Percentiles rank a stretch among this genome's conserved stretches.
phyloP scores from a whole-genome alignment of 2,888 invertebrate genomes.

The Seladonia tumulorum region DNA sequence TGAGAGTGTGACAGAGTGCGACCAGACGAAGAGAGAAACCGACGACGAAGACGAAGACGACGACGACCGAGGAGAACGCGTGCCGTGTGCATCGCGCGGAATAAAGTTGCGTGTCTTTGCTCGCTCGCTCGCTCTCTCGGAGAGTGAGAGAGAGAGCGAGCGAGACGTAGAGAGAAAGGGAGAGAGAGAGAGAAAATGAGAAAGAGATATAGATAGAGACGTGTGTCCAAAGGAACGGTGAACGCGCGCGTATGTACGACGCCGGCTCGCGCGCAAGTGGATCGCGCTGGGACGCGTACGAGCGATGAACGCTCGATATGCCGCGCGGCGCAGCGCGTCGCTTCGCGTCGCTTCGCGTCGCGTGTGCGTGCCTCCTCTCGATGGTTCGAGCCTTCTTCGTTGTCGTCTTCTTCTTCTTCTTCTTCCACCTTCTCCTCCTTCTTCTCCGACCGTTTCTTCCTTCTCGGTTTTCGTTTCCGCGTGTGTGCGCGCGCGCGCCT shows the following conservation, averaged over 20 bases:
- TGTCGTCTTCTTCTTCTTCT: background rate
- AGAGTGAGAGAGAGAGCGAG: background rate
- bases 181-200: background rate
- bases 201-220: background rate
- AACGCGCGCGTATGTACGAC: constrained; percentile 26
- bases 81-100: constrained; percentile 8
- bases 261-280: constrained; percentile 63
- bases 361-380: constrained; percentile 41
- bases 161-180: background rate
- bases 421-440: background rate
- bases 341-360: constrained; percentile 22
- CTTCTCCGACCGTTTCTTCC: background rate
- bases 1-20: background rate
- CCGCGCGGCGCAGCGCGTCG: constrained; percentile 4
- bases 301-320: constrained; percentile 23
- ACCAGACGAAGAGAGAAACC: background rate
- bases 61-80: background rate
- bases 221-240: constrained; percentile 4
- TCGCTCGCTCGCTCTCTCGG: background rate
- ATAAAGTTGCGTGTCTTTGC: constrained; percentile 9
- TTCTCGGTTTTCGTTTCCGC: constrained; percentile 24
- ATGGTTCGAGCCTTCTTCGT: background rate
- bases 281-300: constrained; percentile 25
- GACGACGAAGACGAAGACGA: background rate
- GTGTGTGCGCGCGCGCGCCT: constrained; percentile 35